Evolutionary conservation across 92 coral and sea anemone genomes (phyloP).

Genomic region (Epizoanthus stellaris): DNA sequence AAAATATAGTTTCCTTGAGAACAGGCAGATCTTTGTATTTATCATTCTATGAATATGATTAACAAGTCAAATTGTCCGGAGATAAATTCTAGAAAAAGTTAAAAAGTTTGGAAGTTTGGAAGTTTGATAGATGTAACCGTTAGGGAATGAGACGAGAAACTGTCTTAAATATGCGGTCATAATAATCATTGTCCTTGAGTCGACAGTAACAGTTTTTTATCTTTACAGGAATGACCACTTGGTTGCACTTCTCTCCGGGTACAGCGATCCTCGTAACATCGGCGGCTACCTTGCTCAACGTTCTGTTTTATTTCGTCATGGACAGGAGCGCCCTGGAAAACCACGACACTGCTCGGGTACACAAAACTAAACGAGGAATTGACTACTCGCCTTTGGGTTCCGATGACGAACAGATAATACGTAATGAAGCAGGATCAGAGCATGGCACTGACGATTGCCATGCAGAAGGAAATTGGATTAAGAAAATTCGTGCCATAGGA

Average conservation of each 20-base stretch:
- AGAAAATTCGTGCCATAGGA: neutral
- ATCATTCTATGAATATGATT: too few species aligned
- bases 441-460: neutral
- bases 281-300: neutral
- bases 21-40: too few species aligned
- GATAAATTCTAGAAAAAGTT: too few species aligned
- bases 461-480: neutral
- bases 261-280: neutral
- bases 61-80: too few species aligned
- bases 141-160: too few species aligned
- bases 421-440: neutral
- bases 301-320: constrained; percentile 28
- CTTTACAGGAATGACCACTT: constrained; percentile 29
- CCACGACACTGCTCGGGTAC: neutral
- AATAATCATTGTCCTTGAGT: too few species aligned
- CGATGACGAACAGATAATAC: neutral
- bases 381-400: neutral
- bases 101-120: too few species aligned
- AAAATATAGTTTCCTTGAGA: too few species aligned
- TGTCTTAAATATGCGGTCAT: too few species aligned
- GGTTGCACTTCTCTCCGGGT: constrained; percentile 27
- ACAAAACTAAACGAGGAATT: neutral
- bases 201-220: too few species aligned
- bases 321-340: neutral
- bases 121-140: too few species aligned